Evolutionary conservation across 1,140 invertebrate species (phyloP).

Genomic region (Camponotus vicinus): DNA sequence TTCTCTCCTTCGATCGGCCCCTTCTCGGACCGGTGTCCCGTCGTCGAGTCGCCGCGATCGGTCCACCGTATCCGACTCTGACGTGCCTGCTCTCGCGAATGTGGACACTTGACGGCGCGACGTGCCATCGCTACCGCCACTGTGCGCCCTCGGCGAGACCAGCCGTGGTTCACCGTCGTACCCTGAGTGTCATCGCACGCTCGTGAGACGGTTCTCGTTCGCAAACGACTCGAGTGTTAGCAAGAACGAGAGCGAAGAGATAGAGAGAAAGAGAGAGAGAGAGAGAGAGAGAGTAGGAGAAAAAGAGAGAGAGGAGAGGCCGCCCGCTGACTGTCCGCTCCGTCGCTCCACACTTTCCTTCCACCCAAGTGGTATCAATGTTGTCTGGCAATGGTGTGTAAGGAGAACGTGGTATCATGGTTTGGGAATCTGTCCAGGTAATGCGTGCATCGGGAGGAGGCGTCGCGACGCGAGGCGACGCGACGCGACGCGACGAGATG

Average conservation of each 20-base stretch:
- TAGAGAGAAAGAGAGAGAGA: slow-evolving; percentile 5
- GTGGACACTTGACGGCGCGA: slow-evolving; percentile 55
- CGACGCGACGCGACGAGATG: slow-evolving; percentile 1
- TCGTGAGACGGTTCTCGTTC: slow-evolving; percentile 65
- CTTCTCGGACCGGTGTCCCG: neutral
- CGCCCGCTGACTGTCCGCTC: slow-evolving; percentile 75
- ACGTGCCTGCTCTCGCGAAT: slow-evolving; percentile 63
- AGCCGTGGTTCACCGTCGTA: slow-evolving; percentile 22
- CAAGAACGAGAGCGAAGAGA: neutral
- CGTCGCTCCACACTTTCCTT: slow-evolving; percentile 82
- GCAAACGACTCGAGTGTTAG: slow-evolving; percentile 34
- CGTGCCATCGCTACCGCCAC: slow-evolving; percentile 58
- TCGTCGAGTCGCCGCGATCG: neutral
- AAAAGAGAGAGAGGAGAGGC: slow-evolving; percentile 22
- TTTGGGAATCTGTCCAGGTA: slow-evolving; percentile 94
- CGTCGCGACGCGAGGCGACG: slow-evolving; percentile 4
- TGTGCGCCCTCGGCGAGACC: slow-evolving; percentile 64
- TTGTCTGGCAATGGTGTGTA: slow-evolving; percentile 96
- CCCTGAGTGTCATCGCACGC: slow-evolving; percentile 49
- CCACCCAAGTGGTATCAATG: slow-evolving; percentile 88
- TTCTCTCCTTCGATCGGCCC: slow-evolving; percentile 3
- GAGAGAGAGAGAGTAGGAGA: slow-evolving; percentile 3
- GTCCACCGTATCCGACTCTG: neutral
- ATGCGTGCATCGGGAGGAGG: slow-evolving; percentile 35
- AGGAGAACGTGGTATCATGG: slow-evolving; percentile 97